These are phyloP conservation scores for Conchocele bisecta DNA, from an alignment of 2,888 invertebrate species.

Conservation along the genomic window DNA sequence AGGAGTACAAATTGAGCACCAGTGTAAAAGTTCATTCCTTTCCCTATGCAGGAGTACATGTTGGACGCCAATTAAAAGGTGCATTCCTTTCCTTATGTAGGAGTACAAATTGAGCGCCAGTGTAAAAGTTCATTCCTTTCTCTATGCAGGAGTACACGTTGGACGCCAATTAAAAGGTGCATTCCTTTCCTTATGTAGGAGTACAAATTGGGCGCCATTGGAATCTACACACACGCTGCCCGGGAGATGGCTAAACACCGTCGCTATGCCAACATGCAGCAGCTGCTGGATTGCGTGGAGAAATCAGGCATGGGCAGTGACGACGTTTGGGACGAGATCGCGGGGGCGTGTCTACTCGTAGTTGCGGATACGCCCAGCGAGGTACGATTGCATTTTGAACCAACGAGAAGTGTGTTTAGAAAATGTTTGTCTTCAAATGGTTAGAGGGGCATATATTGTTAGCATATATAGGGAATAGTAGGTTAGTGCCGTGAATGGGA, in stretches of 20 bases:
- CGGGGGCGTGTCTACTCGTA: constrained; percentile 78
- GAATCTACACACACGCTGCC: constrained; percentile 76
- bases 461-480: no score
- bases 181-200: constrained; percentile 63
- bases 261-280: constrained; percentile 68
- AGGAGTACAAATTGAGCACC: no score
- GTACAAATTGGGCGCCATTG: constrained; percentile 72
- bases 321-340: constrained; percentile 79
- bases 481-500: no score
- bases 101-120: no score
- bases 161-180: constrained; percentile 15
- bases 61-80: constrained; percentile 14
- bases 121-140: no score
- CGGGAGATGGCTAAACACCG: constrained; percentile 73
- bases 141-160: neutral
- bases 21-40: no score
- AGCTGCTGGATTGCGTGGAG: constrained; percentile 73
- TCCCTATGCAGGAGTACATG: neutral
- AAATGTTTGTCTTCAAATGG: no score
- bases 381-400: no score
- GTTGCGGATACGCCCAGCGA: constrained; percentile 75
- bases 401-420: no score
- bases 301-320: constrained; percentile 72
- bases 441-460: no score
- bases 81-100: no score